Conservation (phyloP, 2,797 vertebrate genomes). For the Margarornis squamiger region DNA sequence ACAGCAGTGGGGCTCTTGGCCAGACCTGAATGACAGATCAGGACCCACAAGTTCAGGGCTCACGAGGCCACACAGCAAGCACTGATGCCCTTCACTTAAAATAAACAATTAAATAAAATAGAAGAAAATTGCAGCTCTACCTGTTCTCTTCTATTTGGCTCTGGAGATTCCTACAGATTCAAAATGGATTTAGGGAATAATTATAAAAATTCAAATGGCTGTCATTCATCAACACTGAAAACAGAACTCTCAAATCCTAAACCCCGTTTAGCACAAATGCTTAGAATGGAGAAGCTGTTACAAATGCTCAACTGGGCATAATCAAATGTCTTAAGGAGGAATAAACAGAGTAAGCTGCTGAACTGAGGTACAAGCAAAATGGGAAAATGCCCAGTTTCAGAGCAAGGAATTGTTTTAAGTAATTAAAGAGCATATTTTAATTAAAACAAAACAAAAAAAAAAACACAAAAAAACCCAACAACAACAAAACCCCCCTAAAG, state of each 20-base stretch:
- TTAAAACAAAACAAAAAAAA: background rate
- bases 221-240: conserved; percentile 6
- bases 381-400: background rate
- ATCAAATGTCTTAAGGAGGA: background rate
- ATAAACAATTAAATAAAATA: background rate
- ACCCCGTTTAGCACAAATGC: background rate
- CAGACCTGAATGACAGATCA: background rate
- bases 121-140: background rate
- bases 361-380: background rate
- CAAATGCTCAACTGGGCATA: background rate
- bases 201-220: conserved; percentile 8
- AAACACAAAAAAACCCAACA: background rate
- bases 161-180: background rate
- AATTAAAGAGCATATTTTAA: background rate
- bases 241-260: background rate
- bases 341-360: background rate
- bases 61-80: background rate
- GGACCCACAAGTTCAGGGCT: background rate
- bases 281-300: background rate
- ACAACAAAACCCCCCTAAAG: background rate
- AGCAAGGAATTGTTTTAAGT: background rate
- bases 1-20: accelerated
- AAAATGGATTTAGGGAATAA: conserved; percentile 26
- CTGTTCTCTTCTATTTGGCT: background rate
- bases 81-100: background rate